Conservation (phyloP, 2,888 invertebrate species). For the Ophion obscuratus region DNA sequence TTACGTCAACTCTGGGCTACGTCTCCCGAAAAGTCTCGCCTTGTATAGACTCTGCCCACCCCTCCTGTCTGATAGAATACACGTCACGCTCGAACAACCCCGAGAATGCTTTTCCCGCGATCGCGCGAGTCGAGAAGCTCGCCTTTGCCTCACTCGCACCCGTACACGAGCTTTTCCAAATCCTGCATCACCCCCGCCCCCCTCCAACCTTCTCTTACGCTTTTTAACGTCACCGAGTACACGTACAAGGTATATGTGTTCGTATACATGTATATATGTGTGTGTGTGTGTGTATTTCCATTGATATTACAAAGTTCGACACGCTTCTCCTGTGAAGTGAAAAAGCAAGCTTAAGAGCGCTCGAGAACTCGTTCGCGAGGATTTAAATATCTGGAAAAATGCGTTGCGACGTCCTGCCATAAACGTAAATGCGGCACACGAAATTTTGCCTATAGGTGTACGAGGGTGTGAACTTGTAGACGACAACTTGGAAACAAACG, state of each 20-base stretch:
- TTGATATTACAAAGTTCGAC: constrained; percentile 42
- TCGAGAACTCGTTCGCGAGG: constrained; percentile 71
- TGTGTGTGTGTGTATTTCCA: constrained; percentile 13
- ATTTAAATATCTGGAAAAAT: constrained; percentile 76
- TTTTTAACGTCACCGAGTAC: constrained; percentile 34
- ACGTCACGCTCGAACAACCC: constrained; percentile 78
- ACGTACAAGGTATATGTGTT: background rate
- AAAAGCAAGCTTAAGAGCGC: constrained; percentile 49
- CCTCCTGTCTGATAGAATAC: constrained; percentile 75
- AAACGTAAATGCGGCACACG: constrained; percentile 6
- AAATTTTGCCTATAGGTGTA: background rate
- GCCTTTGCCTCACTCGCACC: background rate
- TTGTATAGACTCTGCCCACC: constrained; percentile 41
- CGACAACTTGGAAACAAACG: constrained; percentile 1
- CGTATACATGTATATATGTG: constrained; percentile 2
- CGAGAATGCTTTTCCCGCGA: constrained; percentile 61
- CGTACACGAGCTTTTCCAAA: constrained; percentile 43
- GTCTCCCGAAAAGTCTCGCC: constrained; percentile 67
- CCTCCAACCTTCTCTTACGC: constrained; percentile 2
- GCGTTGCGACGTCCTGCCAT: constrained; percentile 36
- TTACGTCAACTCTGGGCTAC: constrained; percentile 62
- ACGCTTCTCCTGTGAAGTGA: constrained; percentile 51
- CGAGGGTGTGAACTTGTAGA: background rate
- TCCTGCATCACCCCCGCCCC: constrained; percentile 2
- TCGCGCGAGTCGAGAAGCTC: constrained; percentile 48